Evolutionary conservation across 2,888 invertebrate genomes (phyloP).

Genomic region (Ophion costatus): DNA sequence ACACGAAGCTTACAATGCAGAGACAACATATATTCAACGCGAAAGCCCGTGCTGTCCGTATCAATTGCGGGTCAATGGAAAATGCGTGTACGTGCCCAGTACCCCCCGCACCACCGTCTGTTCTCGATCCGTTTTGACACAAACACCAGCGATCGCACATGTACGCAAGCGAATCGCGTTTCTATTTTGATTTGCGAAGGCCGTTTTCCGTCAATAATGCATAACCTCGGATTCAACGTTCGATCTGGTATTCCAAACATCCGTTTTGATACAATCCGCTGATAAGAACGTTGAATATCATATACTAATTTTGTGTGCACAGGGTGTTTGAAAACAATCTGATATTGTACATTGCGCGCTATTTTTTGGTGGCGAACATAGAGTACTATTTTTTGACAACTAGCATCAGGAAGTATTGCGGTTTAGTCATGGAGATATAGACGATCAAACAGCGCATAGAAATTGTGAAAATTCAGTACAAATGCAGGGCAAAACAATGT

Average conservation of each 20-base stretch:
- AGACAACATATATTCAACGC: slow-evolving; percentile 12
- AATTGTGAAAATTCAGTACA: too few relatives aligned
- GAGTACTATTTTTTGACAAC: too few relatives aligned
- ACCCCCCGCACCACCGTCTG: neutral
- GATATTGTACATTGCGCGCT: too few relatives aligned
- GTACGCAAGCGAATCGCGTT: neutral
- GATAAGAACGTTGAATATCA: neutral
- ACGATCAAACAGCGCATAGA: too few relatives aligned
- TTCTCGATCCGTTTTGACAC: neutral
- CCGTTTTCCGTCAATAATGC: neutral
- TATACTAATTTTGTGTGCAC: neutral
- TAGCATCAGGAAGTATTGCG: too few relatives aligned
- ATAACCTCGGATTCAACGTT: neutral
- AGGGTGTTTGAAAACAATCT: too few relatives aligned
- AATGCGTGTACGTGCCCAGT: neutral
- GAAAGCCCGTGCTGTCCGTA: slow-evolving; percentile 35
- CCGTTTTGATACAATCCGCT: neutral
- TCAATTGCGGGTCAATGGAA: slow-evolving; percentile 29
- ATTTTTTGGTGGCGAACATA: too few relatives aligned
- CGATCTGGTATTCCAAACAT: neutral
- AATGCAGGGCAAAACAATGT: too few relatives aligned
- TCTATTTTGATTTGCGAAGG: neutral
- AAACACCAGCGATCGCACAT: neutral
- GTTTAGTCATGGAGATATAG: too few relatives aligned
- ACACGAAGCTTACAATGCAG: neutral